A percentile compares a stretch with the other conserved stretches of the same genome.
These are phyloP conservation scores for Globicephala melas DNA, from an alignment of 2,113 vertebrate genomes.

Conservation along the genomic window DNA sequence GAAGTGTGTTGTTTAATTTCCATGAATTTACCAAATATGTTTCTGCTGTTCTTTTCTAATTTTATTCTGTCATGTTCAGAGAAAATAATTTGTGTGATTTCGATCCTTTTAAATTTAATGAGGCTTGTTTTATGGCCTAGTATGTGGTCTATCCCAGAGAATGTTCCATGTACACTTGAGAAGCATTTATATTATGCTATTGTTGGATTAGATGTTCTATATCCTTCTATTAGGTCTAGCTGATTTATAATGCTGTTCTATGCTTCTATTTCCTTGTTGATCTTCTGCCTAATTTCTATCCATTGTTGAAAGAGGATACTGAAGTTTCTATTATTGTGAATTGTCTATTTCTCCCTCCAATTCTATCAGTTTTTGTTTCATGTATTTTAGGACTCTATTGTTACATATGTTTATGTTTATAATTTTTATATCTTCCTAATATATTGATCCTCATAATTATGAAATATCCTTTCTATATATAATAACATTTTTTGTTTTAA, in stretches of 20 bases:
- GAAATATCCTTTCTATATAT: neutral
- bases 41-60: neutral
- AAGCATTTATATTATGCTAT: neutral
- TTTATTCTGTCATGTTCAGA: neutral
- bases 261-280: neutral
- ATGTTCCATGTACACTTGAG: neutral
- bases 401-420: neutral
- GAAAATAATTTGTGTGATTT: neutral
- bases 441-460: neutral
- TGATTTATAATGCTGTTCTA: neutral
- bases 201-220: neutral
- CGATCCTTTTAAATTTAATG: neutral
- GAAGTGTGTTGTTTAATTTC: neutral
- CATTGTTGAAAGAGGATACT: neutral
- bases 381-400: neutral
- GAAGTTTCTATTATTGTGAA: neutral
- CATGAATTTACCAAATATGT: neutral
- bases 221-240: neutral
- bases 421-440: neutral
- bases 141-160: neutral
- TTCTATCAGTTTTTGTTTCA: neutral
- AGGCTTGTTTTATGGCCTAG: neutral
- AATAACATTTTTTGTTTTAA: neutral
- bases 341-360: neutral
- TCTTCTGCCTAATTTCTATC: neutral